Evolutionary conservation across 2,113 vertebrate species (phyloP).

Genomic region (Passer domesticus): DNA sequence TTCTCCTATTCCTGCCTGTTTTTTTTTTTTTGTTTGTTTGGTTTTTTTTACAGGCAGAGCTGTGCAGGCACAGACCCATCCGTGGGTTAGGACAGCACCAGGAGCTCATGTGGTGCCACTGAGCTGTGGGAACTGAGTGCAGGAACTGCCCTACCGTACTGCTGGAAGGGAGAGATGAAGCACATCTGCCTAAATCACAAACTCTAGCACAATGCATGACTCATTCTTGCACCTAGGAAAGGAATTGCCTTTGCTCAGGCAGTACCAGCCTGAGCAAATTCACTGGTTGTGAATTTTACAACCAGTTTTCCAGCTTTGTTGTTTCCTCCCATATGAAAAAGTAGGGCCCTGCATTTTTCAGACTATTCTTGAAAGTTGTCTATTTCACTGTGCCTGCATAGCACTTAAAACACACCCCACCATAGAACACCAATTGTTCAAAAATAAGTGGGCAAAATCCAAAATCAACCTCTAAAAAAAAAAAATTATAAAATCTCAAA

Average conservation of each 20-base stretch:
- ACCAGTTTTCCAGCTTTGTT: neutral
- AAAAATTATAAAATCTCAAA: neutral
- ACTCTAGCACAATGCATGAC: neutral
- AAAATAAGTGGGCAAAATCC: neutral
- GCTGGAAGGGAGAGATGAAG: neutral
- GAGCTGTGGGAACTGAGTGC: neutral
- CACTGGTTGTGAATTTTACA: neutral
- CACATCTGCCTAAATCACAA: neutral
- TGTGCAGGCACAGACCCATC: neutral
- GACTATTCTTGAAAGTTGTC: neutral
- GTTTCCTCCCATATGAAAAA: neutral
- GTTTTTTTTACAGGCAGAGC: neutral
- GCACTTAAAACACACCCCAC: neutral
- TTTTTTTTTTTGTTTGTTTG: too few relatives aligned
- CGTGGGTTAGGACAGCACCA: neutral
- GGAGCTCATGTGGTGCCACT: fast-evolving
- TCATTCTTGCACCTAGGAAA: neutral
- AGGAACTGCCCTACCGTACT: fast-evolving
- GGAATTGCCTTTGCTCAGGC: neutral
- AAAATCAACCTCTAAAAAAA: neutral
- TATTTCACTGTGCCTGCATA: neutral
- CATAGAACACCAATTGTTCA: neutral
- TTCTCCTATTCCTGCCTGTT: neutral
- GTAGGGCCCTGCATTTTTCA: neutral
- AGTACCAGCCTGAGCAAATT: neutral